phyloP scores from a whole-genome alignment of 2,888 invertebrate genomes.

The Smittia sp. region DNA sequence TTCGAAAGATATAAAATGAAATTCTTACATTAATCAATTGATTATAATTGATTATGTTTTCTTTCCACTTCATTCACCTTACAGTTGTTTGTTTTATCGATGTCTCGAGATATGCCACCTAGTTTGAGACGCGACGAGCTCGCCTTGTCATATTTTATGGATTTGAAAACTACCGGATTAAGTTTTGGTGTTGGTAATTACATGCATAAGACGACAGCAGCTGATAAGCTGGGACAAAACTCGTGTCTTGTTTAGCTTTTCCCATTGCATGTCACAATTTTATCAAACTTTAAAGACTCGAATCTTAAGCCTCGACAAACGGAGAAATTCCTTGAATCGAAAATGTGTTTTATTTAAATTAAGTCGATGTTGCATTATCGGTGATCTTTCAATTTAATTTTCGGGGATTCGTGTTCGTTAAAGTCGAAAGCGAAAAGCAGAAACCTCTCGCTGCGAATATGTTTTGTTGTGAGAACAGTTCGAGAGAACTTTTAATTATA shows the following conservation, averaged over 20 bases:
- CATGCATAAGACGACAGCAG: slow-evolving; percentile 6
- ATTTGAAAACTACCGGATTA: slow-evolving; percentile 23
- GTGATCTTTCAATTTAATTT: slow-evolving; percentile 29
- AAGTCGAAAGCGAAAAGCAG: too few species aligned
- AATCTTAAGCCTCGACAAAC: slow-evolving; percentile 16
- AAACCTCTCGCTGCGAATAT: too few species aligned
- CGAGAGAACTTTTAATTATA: background rate
- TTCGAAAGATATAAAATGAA: slow-evolving; percentile 22
- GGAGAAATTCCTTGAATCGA: background rate
- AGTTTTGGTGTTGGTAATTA: slow-evolving; percentile 14
- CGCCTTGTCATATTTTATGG: background rate
- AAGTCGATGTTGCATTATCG: slow-evolving; percentile 20
- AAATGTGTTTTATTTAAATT: slow-evolving; percentile 26
- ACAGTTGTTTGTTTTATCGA: slow-evolving; percentile 14
- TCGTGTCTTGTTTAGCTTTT: background rate
- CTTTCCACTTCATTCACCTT: slow-evolving; percentile 12
- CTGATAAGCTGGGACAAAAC: slow-evolving; percentile 25
- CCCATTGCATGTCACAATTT: slow-evolving; percentile 28
- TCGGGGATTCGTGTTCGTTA: background rate
- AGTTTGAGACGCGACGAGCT: background rate
- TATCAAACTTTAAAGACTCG: slow-evolving; percentile 12
- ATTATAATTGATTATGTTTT: slow-evolving; percentile 38
- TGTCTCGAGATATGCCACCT: background rate
- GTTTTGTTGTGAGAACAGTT: too few species aligned
- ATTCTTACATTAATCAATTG: slow-evolving; percentile 36